These are phyloP conservation scores for Caenorhabditis sp. DNA, from an alignment of 2,888 invertebrate species.

Conservation along the genomic window DNA sequence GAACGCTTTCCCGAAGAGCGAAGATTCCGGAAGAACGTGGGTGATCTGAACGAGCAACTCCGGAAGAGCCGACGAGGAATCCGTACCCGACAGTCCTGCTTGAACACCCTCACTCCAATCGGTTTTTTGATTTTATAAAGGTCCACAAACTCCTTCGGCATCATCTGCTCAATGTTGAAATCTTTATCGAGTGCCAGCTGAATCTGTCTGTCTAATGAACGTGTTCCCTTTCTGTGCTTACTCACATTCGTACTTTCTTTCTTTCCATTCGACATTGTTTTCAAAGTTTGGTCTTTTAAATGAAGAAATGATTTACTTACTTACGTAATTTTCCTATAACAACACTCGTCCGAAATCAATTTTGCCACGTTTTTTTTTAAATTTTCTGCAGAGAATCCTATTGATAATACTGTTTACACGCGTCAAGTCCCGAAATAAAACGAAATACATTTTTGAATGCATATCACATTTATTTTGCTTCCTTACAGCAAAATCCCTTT, in stretches of 20 bases:
- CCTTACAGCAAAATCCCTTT: too few species aligned
- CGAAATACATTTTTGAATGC: too few species aligned
- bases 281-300: background rate
- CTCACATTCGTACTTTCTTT: slow-evolving; percentile 30
- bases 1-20: slow-evolving; percentile 56
- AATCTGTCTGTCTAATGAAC: background rate
- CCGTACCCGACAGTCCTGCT: slow-evolving; percentile 58
- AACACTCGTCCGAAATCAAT: too few species aligned
- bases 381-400: too few species aligned
- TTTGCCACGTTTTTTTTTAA: too few species aligned
- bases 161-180: slow-evolving; percentile 37
- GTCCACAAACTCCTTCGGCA: slow-evolving; percentile 49
- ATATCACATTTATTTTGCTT: too few species aligned
- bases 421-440: too few species aligned
- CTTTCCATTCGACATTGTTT: slow-evolving; percentile 17
- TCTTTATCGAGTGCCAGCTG: slow-evolving; percentile 49
- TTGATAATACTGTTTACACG: too few species aligned
- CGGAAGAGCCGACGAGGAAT: background rate
- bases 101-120: slow-evolving; percentile 61
- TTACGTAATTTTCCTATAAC: too few species aligned
- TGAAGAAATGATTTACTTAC: too few species aligned
- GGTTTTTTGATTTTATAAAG: slow-evolving; percentile 57
- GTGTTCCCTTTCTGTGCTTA: background rate
- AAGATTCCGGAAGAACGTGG: slow-evolving; percentile 58
- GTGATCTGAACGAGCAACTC: slow-evolving; percentile 47